Base-by-base conservation (phyloP, 2,888 invertebrate species). In the Volucella inflata region DNA sequence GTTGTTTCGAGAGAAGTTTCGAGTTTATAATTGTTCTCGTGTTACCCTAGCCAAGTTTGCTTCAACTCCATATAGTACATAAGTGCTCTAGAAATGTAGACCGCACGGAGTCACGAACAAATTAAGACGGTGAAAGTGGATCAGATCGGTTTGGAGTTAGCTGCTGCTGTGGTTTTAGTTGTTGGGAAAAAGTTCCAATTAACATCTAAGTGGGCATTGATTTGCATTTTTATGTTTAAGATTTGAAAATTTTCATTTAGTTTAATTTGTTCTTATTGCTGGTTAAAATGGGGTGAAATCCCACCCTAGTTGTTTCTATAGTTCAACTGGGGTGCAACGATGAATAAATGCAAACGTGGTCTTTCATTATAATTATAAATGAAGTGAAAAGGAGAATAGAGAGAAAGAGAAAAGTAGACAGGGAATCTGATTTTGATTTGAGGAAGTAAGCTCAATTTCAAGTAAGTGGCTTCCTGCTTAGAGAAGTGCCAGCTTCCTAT, bases 21-120 rank as follows among this genome's bases (percentile, higher is more conserved):
- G 55, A 85, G 81, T 85, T 85, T 81, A 75, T 85, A 80, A 85
- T 85, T 85, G 85, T 72, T 79, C 72, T 57, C 65, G 79, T 67
- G 72, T 57, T 44, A 50, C 68, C 50, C 36, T 30, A 42, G 67
- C 38, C 9, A 42, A 17, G 50, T 72, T 68, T 75, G 67, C 74
- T 53, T 38, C 60, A n/a, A 53, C 62, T 72, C n/a, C 36, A 21
- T 21, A n/a, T n/a, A 8, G 30, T 30, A 8, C 12, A 1, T 42
- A 17, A 14, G 16, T 11, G 11, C 12, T 17, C 46, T 67, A 44
- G 6, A 30, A 71, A 64, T 70, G 38, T 82, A 82, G 78, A 78
- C 78, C 77, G 64, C 80, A 84, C 68, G 70, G 75, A 65, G 70
- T 75, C 84, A 71, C 81, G 76, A 68, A 71, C 40, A 65, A 67